Evolutionary conservation across 2,797 vertebrate genomes (phyloP), one percentile per base, ranked within the genome.

Genomic region (Echiichthys vipera): DNA sequence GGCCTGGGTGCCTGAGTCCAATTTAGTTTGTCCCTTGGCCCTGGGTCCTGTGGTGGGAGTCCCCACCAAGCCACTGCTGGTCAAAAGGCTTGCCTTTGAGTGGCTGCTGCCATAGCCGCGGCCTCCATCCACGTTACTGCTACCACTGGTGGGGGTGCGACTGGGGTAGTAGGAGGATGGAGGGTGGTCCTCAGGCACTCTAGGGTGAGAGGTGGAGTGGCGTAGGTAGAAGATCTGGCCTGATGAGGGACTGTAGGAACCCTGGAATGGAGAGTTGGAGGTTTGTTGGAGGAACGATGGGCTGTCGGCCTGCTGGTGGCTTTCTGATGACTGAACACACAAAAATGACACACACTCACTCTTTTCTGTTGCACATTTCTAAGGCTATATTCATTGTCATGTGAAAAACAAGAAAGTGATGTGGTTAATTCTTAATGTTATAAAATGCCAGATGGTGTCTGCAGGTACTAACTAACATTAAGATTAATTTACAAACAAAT

Each of bases 201-300:
- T 94, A 66, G 94, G 94, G 84, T 96, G 96, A 72, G 96, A 75
- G 22, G 79, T 90, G 83, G 95, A 83, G 80, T 95, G 92, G 87
- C 95, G 94, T 0, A 86, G 67, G 79, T 91, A 93, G 77, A 95
- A 97, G 92, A 88, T 94, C 89, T 96, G 96, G 58, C 96, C 95
- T 29, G 91, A 81, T 90, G 94, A 90, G n/a, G 93, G 91, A 80
- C 92, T 95, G 86, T 91, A 91, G 67, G 95, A 95, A 7, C 94
- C 95, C 87, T 95, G 92, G 91, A 97, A 98, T 2, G 97, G 96
- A 76, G 97, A 98, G 65, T 92, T 96, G 80, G 96, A 94, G 63
- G 93, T 95, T 81, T 97, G 96, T 75, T 96, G 96, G 81, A 96
- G 95, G 78, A 96, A 94, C 62, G 91, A 92, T 10, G 96, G 95